These are phyloP conservation scores for Platorchestia sp. DNA, from an alignment of 1,140 invertebrate genomes.

Conservation along the genomic window DNA sequence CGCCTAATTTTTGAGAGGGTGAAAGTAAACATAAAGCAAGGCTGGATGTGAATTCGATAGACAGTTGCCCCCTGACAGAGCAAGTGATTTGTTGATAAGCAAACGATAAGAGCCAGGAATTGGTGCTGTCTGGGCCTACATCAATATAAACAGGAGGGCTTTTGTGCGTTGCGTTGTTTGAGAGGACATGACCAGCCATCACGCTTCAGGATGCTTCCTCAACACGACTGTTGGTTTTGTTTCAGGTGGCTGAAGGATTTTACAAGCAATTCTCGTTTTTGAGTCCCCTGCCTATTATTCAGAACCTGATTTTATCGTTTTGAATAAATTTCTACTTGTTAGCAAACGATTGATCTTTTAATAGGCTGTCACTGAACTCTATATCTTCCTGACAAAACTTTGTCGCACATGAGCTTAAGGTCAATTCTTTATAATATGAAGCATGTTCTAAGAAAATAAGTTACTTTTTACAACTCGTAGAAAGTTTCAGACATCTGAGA, in stretches of 20 bases:
- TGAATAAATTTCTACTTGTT: not conserved
- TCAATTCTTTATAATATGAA: not conserved
- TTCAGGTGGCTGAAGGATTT: not conserved
- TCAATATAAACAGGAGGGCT: not conserved
- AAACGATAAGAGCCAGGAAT: not conserved
- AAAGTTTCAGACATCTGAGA: not conserved
- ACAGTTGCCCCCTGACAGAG: not conserved
- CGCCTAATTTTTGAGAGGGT: conserved; percentile 17
- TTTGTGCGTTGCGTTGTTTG: not conserved
- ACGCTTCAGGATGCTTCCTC: not conserved
- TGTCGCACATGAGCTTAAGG: not conserved
- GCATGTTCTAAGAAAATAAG: not conserved
- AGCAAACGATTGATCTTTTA: not conserved
- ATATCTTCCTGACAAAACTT: not conserved
- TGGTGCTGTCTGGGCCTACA: not conserved
- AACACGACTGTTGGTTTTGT: not conserved
- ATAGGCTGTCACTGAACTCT: not conserved
- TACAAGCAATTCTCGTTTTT: not conserved
- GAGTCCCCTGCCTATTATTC: not conserved
- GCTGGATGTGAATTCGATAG: not conserved
- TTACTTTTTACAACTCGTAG: not conserved
- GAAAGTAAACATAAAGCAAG: conserved; percentile 47
- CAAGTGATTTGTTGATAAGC: conserved; percentile 6
- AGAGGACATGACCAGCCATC: not conserved
- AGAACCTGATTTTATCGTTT: not conserved